Evolutionary conservation across 2,113 vertebrate genomes (phyloP).

Genomic region (Psephotus haematonotus): DNA sequence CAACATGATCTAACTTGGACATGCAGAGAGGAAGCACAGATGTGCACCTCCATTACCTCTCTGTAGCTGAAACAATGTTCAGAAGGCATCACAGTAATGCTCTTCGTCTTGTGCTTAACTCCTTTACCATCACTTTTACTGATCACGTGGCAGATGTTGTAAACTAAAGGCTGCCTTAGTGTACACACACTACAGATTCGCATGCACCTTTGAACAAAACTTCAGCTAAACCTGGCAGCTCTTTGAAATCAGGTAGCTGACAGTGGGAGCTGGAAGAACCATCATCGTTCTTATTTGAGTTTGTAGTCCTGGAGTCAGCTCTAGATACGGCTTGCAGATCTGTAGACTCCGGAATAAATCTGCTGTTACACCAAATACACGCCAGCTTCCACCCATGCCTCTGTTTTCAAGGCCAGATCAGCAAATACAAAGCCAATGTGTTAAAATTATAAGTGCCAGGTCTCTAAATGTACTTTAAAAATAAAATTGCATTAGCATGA

Average conservation of each 20-base stretch:
- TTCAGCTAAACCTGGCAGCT: background rate
- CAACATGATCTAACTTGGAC: background rate
- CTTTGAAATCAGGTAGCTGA: background rate
- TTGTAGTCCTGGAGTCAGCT: background rate
- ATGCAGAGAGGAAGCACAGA: background rate
- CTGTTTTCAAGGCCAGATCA: background rate
- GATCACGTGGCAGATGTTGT: background rate
- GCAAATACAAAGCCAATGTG: background rate
- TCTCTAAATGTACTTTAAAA: conserved; percentile 2
- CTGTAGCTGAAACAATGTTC: background rate
- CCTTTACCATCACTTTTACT: background rate
- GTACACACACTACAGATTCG: background rate
- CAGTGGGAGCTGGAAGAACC: background rate
- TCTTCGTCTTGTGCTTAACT: background rate
- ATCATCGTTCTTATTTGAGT: background rate
- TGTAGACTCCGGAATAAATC: background rate
- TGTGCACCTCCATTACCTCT: background rate
- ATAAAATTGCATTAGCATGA: background rate
- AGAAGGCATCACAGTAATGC: background rate
- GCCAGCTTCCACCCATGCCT: accelerated
- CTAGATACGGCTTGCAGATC: background rate
- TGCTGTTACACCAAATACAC: background rate
- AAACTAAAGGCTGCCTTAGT: background rate
- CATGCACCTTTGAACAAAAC: background rate
- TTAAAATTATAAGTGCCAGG: accelerated